Conservation (phyloP, 2,888 invertebrate genomes). For the Polia nebulosa region DNA sequence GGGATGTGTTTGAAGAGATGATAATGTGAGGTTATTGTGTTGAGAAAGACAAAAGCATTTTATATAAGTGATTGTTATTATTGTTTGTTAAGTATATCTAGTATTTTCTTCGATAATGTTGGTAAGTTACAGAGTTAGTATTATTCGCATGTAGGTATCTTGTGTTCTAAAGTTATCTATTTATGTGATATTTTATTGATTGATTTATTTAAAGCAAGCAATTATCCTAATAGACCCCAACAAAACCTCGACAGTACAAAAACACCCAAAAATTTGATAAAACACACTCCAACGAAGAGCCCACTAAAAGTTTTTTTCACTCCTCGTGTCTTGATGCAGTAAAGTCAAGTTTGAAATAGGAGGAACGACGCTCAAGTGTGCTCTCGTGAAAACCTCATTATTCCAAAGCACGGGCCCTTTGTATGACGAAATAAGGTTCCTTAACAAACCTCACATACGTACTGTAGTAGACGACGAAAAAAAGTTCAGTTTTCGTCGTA, state of each 20-base stretch:
- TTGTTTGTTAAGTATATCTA: background rate
- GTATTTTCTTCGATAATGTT: background rate
- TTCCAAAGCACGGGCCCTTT: constrained; percentile 89
- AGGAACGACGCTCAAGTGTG: constrained; percentile 80
- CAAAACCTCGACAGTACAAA: background rate
- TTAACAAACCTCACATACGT: constrained; percentile 87
- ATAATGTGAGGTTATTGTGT: constrained; percentile 42
- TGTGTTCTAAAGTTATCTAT: no score
- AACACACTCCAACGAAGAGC: constrained; percentile 31
- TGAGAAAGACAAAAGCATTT: constrained; percentile 27
- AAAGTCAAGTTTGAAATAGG: constrained; percentile 86
- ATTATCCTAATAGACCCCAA: background rate
- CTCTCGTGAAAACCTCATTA: constrained; percentile 87
- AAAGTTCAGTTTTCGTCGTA: constrained; percentile 10
- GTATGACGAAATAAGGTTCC: constrained; percentile 89
- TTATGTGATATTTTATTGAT: no score
- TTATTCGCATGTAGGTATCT: no score
- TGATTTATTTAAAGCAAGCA: background rate
- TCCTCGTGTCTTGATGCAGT: constrained; percentile 74
- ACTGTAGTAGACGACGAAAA: constrained; percentile 39
- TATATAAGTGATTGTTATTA: background rate
- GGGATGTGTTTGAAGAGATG: constrained; percentile 37
- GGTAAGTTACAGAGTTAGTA: no score
- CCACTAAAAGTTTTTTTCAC: constrained; percentile 65
- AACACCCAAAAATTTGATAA: constrained; percentile 1